Base-by-base conservation (phyloP, 2,888 invertebrate species). In the Mamestra brassicae region DNA sequence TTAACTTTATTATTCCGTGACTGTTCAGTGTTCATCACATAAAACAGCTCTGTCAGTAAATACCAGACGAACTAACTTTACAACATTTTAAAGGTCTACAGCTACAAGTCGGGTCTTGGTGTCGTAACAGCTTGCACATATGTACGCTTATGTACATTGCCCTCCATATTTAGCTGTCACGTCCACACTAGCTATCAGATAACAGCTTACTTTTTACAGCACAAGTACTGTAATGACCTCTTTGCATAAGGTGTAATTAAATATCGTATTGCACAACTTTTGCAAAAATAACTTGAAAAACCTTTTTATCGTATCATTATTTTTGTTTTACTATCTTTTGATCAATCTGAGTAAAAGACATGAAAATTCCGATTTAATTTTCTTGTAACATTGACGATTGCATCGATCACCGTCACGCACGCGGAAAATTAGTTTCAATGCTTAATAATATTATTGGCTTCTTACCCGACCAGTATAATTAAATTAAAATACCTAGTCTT, bases 101-200 rank as follows among this genome's bases (percentile, higher is more conserved):
- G 70, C 63, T 55, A n/a, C 54, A 58, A 81, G 50, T 55, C 8
- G 45, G 45, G 68, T 55, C 34, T 52, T 10, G 26, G 26, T 85
- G 72, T 74, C 71, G 69, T 76, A 82, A 83, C 26, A 65, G 38
- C 68, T 79, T 80, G 65, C 26, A 60, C 42, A 64, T 78, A 58
- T 17, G 13, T 50, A 52, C 69, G 26, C 73, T 38, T 63, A 64
- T 58, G 50, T 55, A 71, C 47, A 76, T 78, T 79, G 76, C 76
- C 62, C 38, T 15, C 75, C 69, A 62, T 78, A 66, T 80, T 68
- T 47, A 78, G 76, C 64, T 69, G 73, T 76, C 77, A 72, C 65
- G 71, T 74, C 55, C 45, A 62, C 71, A 58, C 45, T 61, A 57
- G 57, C 65, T 85, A 85, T 75, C 81, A 68, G 86, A 84, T 85